These are phyloP conservation scores for Pseudachorutes palmiensis DNA, from an alignment of 1,140 invertebrate species.

Conservation along the genomic window DNA sequence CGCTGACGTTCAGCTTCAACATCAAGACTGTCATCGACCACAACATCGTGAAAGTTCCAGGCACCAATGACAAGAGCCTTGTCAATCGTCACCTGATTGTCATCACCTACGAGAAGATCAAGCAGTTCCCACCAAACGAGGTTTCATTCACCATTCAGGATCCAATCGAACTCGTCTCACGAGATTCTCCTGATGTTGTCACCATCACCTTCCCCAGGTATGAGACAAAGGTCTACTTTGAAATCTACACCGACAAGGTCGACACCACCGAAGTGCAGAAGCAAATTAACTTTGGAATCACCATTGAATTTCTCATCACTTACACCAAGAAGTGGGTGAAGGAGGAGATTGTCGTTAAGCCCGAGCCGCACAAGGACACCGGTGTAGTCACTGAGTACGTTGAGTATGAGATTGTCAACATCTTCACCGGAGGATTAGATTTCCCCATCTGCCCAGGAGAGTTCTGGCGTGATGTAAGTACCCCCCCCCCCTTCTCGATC, in stretches of 20 bases:
- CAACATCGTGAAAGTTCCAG: neutral
- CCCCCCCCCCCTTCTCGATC: no score
- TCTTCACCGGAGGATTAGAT: no score
- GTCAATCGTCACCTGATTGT: neutral
- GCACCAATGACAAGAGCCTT: neutral
- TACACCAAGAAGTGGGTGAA: neutral
- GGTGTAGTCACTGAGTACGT: neutral
- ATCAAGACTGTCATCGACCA: neutral
- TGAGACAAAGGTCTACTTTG: neutral
- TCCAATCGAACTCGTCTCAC: neutral
- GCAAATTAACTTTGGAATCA: neutral
- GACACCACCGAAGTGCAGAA: neutral
- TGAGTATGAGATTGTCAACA: no score
- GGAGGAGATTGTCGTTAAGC: neutral
- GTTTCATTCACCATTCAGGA: neutral
- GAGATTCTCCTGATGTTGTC: neutral
- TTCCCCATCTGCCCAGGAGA: no score
- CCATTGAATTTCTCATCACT: neutral
- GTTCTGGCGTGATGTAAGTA: no score
- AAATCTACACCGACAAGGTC: neutral
- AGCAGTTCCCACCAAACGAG: neutral
- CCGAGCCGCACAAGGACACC: neutral
- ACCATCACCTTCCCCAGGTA: neutral
- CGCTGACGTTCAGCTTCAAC: neutral
- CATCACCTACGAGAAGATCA: neutral